phyloP scores from a whole-genome alignment of 2,113 vertebrate genomes.

The Chamaea fasciata region DNA sequence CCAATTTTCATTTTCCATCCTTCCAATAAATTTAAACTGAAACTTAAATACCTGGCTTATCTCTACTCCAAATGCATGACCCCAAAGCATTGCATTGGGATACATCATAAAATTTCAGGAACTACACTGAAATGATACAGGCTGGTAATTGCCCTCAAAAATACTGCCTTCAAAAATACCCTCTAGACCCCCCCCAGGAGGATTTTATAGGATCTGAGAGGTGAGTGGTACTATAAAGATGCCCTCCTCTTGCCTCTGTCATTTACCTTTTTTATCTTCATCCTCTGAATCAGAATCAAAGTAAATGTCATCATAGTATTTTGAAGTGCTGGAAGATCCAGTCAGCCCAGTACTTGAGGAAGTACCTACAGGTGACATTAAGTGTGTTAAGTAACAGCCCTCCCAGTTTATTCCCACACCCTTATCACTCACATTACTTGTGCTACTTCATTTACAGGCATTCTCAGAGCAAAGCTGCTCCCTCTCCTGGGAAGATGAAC shows the following conservation, averaged over 20 bases:
- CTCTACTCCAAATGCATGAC: not conserved
- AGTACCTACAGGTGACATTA: constrained; percentile 55
- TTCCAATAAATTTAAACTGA: not conserved
- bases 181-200: accelerated
- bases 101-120: not conserved
- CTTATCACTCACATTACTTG: not conserved
- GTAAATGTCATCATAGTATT: constrained; percentile 88
- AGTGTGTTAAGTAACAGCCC: not conserved
- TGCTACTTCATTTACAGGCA: not conserved
- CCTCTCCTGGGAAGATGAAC: not conserved
- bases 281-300: constrained; percentile 92
- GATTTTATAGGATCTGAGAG: not conserved
- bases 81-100: not conserved
- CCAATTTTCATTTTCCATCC: not conserved
- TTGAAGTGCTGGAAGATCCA: constrained; percentile 11
- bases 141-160: not conserved
- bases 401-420: not conserved
- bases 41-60: not conserved
- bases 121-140: not conserved
- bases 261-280: constrained; percentile 78
- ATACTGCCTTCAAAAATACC: not conserved
- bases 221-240: too few relatives aligned
- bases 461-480: not conserved
- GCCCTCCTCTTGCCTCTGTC: not conserved
- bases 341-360: constrained; percentile 37